Evolutionary conservation across 2,797 vertebrate genomes (phyloP).

Genomic region (Urocyon cinereoargenteus): DNA sequence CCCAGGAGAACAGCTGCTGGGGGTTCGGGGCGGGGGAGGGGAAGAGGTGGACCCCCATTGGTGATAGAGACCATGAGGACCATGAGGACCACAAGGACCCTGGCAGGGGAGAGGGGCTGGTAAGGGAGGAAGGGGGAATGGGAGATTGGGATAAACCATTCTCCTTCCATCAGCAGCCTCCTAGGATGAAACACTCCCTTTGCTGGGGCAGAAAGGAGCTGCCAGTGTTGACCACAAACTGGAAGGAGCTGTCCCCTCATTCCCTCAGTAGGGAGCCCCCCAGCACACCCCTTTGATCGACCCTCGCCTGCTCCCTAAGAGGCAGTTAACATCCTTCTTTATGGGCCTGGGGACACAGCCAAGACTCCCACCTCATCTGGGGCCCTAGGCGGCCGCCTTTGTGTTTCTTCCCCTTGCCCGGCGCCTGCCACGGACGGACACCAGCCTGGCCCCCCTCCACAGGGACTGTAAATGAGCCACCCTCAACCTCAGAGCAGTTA

Average conservation of each 20-base stretch:
- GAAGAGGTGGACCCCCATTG: not conserved
- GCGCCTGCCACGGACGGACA: not conserved
- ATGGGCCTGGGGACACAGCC: slow-evolving; percentile 64
- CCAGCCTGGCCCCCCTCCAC: not conserved
- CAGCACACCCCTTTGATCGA: slow-evolving; percentile 62
- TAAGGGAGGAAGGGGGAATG: not conserved
- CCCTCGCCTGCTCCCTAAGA: slow-evolving; percentile 60
- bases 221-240: not conserved
- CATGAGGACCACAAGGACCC: not conserved
- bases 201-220: not conserved
- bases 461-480: not conserved
- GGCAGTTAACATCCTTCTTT: slow-evolving; percentile 77
- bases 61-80: not conserved
- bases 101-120: no score
- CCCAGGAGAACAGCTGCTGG: not conserved
- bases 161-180: not conserved
- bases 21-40: not conserved
- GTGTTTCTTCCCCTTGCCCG: slow-evolving; percentile 61
- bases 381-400: slow-evolving; percentile 59
- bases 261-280: not conserved
- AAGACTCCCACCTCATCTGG: slow-evolving; percentile 80
- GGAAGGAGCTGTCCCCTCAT: not conserved
- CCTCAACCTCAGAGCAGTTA: not conserved
- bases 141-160: not conserved
- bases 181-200: not conserved